Conservation (phyloP, 2,888 invertebrate genomes). For the Junonia oenone region DNA sequence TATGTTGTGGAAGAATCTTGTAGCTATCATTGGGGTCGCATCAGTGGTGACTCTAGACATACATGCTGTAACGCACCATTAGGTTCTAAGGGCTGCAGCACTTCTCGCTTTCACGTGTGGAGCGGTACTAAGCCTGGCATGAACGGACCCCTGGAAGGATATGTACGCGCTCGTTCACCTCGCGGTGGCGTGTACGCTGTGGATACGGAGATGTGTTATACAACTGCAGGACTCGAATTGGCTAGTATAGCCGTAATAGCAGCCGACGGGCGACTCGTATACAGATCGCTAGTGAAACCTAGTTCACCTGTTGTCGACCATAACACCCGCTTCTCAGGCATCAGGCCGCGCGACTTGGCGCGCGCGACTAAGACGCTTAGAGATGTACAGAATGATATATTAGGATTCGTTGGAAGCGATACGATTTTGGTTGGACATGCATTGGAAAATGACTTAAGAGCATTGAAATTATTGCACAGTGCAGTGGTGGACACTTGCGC, state of each 20-base stretch:
- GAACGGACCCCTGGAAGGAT: constrained; percentile 86
- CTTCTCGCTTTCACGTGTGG: constrained; percentile 87
- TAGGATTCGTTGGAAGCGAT: constrained; percentile 87
- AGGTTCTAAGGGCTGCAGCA: constrained; percentile 82
- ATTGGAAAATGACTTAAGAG: constrained; percentile 94
- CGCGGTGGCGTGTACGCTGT: constrained; percentile 86
- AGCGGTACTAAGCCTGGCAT: constrained; percentile 83
- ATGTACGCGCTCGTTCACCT: constrained; percentile 78
- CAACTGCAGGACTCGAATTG: constrained; percentile 90
- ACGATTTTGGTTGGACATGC: constrained; percentile 97
- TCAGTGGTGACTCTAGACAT: constrained; percentile 78
- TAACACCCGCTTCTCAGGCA: constrained; percentile 97
- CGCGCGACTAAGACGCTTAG: constrained; percentile 83
- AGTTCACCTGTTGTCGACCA: constrained; percentile 91
- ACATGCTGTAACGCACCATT: constrained; percentile 81
- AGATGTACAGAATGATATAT: constrained; percentile 92
- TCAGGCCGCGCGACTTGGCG: constrained; percentile 81
- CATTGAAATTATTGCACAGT: constrained; percentile 89
- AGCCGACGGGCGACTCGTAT: constrained; percentile 85
- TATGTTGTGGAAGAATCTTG: constrained; percentile 88
- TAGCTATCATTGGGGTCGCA: constrained; percentile 92
- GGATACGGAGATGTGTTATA: constrained; percentile 99
- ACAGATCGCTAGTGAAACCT: constrained; percentile 92
- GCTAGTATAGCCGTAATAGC: constrained; percentile 92
- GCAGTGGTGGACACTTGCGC: constrained; percentile 94